Base-by-base conservation (phyloP, 2,797 vertebrate species). In the Cyprinodon diabolis region DNA sequence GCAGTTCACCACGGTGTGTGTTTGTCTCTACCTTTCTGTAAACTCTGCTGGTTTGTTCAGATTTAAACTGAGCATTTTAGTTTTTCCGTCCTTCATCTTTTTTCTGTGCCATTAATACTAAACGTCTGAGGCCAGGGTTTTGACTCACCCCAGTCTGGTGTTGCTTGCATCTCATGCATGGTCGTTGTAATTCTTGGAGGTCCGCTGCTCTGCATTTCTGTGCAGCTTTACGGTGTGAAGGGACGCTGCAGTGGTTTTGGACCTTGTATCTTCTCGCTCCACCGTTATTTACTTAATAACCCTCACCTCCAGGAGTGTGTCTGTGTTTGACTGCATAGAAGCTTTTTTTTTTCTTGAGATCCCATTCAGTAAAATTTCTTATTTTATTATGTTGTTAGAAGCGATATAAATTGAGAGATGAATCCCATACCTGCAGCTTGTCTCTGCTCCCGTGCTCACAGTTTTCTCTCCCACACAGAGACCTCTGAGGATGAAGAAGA, bases 401-500 rank as follows among this genome's bases (percentile, higher is more conserved):
- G 65, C 51, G 68, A 51, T 67, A 68, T 54, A 52, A 78, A 73
- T 60, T 74, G 71, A 56, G 82, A 74, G 71, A 80, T 85, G 74
- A 78, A 49, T 47, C 73, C 62, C 82, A 21, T 70, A 72, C 6
- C 43, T 25, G 0, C 65, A 43, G 58, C 35, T 6, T 17, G 4
- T 49, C 23, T 69, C 14, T 62, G 37, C 49, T 3, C 77, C n/a
- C 75, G 82, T 79, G 54, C 76, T 87, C 60, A 81, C 47, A 15
- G 21, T 79, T 14, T 89, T 80, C 67, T 86, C 72, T 89, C 73
- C 86, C 54, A 68, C 66, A 81, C 92, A 95, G 95, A 94, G 70
- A 92, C 92, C 72, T 94, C 93, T 0, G 96, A 96, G 0, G 96
- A 96, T 0, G 94, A 96, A 0, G 92, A 95, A 0, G 96, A 96